These are phyloP conservation scores for Pachyrhynchus sulphureomaculatus DNA, from an alignment of 1,140 invertebrate species.

Conservation along the genomic window DNA sequence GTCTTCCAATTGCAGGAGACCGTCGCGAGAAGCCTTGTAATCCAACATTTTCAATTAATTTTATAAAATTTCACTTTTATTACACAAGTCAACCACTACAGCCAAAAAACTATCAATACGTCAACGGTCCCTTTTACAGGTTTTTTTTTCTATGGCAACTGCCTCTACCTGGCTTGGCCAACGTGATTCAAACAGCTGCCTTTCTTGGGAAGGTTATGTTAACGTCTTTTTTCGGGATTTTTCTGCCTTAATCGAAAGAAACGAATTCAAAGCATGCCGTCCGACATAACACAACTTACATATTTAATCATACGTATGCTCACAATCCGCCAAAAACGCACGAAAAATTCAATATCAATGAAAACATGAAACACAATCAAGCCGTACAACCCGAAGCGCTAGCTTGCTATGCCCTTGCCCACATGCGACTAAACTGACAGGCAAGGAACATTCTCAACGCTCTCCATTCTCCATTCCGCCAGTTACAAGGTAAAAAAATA, in stretches of 20 bases:
- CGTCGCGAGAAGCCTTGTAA: conserved; percentile 51
- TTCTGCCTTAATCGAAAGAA: background rate
- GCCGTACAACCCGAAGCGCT: conserved; percentile 30
- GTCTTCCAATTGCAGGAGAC: conserved; percentile 62
- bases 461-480: background rate
- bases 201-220: conserved; percentile 30
- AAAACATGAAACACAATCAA: conserved; percentile 39
- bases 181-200: conserved; percentile 29
- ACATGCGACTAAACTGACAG: conserved; percentile 8
- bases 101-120: conserved; percentile 12
- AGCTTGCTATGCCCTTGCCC: conserved; percentile 32
- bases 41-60: conserved; percentile 35
- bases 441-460: background rate
- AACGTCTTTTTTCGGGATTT: conserved; percentile 23
- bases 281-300: conserved; percentile 19
- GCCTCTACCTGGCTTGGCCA: conserved; percentile 17
- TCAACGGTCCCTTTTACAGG: conserved; percentile 5
- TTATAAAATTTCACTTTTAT: background rate
- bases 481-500: background rate
- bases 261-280: conserved; percentile 1
- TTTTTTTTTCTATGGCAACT: conserved; percentile 12
- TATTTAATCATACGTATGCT: conserved; percentile 16
- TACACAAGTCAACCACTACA: conserved; percentile 3
- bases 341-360: conserved; percentile 18
- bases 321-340: conserved; percentile 15